Percentiles rank a stretch among this genome's conserved stretches.
Conservation (phyloP, 2,888 invertebrate genomes). For the Drosophila paranaensis region DNA sequence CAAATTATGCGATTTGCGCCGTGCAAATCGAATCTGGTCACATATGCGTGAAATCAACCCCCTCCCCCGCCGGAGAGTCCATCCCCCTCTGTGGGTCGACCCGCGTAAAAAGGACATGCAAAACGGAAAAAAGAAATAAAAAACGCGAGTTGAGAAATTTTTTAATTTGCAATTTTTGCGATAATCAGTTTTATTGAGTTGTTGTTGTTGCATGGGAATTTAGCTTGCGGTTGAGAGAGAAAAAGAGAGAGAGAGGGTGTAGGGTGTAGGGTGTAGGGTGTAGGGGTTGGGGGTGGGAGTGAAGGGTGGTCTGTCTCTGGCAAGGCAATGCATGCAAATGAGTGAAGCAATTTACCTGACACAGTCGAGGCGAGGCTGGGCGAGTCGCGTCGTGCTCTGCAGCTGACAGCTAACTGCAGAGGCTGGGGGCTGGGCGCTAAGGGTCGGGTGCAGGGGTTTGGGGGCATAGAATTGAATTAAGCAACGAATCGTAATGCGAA, state of each 20-base stretch:
- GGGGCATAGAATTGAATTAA: constrained; percentile 48
- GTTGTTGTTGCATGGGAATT: constrained; percentile 24
- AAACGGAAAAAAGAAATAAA: constrained; percentile 9
- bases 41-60: constrained; percentile 77
- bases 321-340: constrained; percentile 52
- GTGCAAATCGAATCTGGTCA: constrained; percentile 75
- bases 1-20: constrained; percentile 58
- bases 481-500: constrained; percentile 48
- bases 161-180: constrained; percentile 73
- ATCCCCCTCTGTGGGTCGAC: neutral
- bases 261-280: neutral
- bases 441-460: neutral
- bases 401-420: constrained; percentile 46
- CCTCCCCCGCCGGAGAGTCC: neutral
- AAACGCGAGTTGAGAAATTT: constrained; percentile 38
- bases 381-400: constrained; percentile 22
- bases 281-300: neutral
- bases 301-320: constrained; percentile 22
- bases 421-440: neutral
- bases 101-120: neutral
- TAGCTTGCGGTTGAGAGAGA: constrained; percentile 1
- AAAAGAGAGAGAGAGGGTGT: neutral
- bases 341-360: constrained; percentile 58
- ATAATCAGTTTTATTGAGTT: constrained; percentile 78
- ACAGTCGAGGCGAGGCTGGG: neutral